Evolutionary conservation across 2,888 invertebrate species (phyloP).

Genomic region (Drosophila setosimentum): DNA sequence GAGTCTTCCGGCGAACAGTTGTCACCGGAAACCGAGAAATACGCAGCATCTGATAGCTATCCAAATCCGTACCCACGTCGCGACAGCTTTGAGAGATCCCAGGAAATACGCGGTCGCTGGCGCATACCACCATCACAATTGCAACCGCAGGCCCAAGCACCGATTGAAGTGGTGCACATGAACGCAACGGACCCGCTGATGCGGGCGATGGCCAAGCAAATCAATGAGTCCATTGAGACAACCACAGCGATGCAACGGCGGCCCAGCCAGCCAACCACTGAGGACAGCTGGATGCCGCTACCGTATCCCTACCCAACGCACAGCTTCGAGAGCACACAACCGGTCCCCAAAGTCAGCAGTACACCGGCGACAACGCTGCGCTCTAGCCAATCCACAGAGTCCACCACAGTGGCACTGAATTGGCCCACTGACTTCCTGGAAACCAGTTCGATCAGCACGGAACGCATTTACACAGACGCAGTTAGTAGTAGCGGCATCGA

Average conservation of each 20-base stretch:
- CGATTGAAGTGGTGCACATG: constrained; percentile 50
- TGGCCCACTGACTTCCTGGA: constrained; percentile 81
- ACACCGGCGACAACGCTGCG: constrained; percentile 30
- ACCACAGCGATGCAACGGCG: constrained; percentile 29
- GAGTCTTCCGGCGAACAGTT: constrained; percentile 52
- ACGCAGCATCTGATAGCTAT: constrained; percentile 33
- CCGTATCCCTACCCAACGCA: constrained; percentile 64
- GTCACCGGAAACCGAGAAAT: constrained; percentile 19
- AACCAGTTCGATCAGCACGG: constrained; percentile 44
- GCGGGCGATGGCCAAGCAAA: constrained; percentile 64
- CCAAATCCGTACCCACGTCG: constrained; percentile 34
- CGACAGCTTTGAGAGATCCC: constrained; percentile 59
- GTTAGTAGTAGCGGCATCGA: constrained; percentile 38
- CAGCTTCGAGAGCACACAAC: constrained; percentile 56
- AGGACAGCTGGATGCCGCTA: constrained; percentile 72
- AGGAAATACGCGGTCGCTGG: constrained; percentile 56
- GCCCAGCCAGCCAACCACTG: constrained; percentile 33
- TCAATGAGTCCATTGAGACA: constrained; percentile 73
- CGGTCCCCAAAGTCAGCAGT: constrained; percentile 23
- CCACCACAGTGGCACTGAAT: constrained; percentile 54
- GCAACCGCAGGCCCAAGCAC: constrained; percentile 4
- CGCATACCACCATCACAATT: constrained; percentile 28
- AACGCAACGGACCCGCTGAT: constrained; percentile 62
- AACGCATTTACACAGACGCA: constrained; percentile 30
- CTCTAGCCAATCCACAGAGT: constrained; percentile 39